Conservation (phyloP, 2,888 invertebrate species). For the Apamea epomidion region DNA sequence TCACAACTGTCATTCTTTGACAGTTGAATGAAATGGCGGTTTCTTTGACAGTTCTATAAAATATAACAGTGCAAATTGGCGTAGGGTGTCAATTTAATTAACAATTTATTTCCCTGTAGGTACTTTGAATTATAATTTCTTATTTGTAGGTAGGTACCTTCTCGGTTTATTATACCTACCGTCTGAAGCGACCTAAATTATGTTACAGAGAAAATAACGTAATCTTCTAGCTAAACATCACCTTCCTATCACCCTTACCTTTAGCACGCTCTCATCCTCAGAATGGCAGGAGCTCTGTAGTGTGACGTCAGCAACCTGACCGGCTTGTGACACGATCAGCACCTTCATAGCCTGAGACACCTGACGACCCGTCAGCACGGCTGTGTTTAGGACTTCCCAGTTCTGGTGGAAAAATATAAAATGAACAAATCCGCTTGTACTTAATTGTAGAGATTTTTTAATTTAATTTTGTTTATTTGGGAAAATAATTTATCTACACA, state of each 20-base stretch:
- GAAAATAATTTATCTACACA: not conserved
- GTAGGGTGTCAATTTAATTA: not conserved
- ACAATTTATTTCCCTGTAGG: not conserved
- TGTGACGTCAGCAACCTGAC: slow-evolving; percentile 98
- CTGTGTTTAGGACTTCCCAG: slow-evolving; percentile 98
- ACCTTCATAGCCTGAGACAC: slow-evolving; percentile 99
- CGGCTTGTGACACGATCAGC: slow-evolving; percentile 98
- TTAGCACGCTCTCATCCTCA: slow-evolving; percentile 98
- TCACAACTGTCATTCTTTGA: not conserved
- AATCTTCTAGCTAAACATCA: not conserved
- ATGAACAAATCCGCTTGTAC: not conserved
- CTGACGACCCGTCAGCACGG: slow-evolving; percentile 97
- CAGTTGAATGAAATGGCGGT: not conserved
- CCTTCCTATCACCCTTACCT: slow-evolving; percentile 90
- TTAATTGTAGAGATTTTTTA: not conserved
- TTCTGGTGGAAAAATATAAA: slow-evolving; percentile 91
- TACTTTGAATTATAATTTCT: not conserved
- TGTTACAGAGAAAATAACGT: not conserved
- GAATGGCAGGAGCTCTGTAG: slow-evolving; percentile 98
- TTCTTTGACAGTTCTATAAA: too few relatives aligned
- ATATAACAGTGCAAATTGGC: not conserved
- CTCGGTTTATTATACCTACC: not conserved
- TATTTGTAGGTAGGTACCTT: not conserved
- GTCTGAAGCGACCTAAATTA: not conserved
- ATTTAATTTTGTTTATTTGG: not conserved